These are phyloP conservation scores for Balanococcus diminutus DNA, from an alignment of 2,888 invertebrate species.

Conservation along the genomic window DNA sequence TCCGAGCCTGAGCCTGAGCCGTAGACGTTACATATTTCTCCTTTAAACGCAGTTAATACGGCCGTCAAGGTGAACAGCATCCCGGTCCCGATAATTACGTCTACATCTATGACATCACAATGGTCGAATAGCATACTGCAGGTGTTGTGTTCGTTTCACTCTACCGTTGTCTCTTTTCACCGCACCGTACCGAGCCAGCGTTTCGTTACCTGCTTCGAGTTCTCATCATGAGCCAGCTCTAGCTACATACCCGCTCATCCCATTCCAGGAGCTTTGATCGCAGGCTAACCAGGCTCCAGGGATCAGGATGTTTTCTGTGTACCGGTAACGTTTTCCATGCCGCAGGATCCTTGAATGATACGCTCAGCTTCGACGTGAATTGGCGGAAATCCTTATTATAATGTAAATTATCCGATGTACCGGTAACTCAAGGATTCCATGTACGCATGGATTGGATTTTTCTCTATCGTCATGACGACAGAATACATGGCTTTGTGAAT, in stretches of 20 bases:
- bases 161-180: not conserved
- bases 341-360: slow-evolving; percentile 22
- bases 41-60: slow-evolving; percentile 40
- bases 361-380: not conserved
- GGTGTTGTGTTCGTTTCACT: slow-evolving; percentile 21
- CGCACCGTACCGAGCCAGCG: too few relatives aligned
- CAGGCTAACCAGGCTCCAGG: not conserved
- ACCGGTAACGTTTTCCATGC: not conserved
- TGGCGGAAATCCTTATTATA: slow-evolving; percentile 40
- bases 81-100: slow-evolving; percentile 52
- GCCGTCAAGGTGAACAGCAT: slow-evolving; percentile 55
- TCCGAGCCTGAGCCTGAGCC: slow-evolving; percentile 42
- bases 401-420: slow-evolving; percentile 31
- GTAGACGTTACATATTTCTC: slow-evolving; percentile 47
- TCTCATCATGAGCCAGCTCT: too few relatives aligned
- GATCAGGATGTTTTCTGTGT: not conserved
- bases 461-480: not conserved
- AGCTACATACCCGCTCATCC: too few relatives aligned
- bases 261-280: too few relatives aligned
- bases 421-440: slow-evolving; percentile 22
- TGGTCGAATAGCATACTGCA: slow-evolving; percentile 51
- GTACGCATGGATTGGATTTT: not conserved
- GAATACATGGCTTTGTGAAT: not conserved
- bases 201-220: too few relatives aligned
- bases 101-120: slow-evolving; percentile 54